Conservation (phyloP, 2,797 vertebrate genomes). For the Galaxias olidus region DNA sequence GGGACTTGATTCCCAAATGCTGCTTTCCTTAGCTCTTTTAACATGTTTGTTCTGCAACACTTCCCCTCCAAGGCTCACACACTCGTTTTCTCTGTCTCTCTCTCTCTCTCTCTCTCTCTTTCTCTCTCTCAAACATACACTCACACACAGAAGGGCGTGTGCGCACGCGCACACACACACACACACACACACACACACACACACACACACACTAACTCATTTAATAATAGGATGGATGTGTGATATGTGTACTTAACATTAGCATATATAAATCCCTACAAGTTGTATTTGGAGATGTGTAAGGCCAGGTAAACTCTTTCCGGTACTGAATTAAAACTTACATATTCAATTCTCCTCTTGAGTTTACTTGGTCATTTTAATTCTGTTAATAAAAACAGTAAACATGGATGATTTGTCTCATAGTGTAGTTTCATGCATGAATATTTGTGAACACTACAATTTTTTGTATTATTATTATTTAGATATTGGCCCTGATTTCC, state of each 20-base stretch:
- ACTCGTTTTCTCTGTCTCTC: conserved; percentile 44
- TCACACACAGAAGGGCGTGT: too few relatives aligned
- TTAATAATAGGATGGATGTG: conserved; percentile 70
- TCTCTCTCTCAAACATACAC: too few relatives aligned
- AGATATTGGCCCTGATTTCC: too few relatives aligned
- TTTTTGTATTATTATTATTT: not conserved
- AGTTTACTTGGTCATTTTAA: conserved; percentile 32
- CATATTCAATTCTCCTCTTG: conserved; percentile 43
- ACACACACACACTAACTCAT: too few relatives aligned
- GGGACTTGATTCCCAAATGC: conserved; percentile 60
- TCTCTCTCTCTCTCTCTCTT: not conserved
- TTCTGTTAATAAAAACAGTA: conserved; percentile 25
- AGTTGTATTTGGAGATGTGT: conserved; percentile 49
- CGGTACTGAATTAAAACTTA: conserved; percentile 63
- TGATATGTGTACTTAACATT: conserved; percentile 74
- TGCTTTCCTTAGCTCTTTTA: conserved; percentile 65
- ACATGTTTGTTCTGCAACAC: conserved; percentile 66
- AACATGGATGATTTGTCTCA: conserved; percentile 42
- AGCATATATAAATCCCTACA: conserved; percentile 57
- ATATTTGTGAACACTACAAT: conserved; percentile 20
- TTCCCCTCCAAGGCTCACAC: conserved; percentile 56
- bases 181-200: too few relatives aligned
- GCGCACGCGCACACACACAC: too few relatives aligned
- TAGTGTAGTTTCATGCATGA: conserved; percentile 37
- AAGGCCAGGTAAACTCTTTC: conserved; percentile 60